These are phyloP conservation scores for Pollimyrus isidori DNA, from an alignment of 2,113 vertebrate genomes.

Conservation along the genomic window DNA sequence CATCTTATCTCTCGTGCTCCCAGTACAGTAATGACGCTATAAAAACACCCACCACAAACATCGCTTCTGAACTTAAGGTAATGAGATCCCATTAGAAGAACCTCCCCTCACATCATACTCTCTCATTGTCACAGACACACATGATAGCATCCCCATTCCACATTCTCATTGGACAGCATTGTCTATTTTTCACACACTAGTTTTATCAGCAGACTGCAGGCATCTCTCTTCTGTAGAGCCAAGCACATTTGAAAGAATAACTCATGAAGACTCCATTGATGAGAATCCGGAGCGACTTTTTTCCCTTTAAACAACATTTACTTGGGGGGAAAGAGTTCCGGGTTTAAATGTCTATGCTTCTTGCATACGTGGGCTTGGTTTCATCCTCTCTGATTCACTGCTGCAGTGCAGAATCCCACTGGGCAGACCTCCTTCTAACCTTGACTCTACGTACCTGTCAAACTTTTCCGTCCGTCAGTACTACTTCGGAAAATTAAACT, in stretches of 20 bases:
- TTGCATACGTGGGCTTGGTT: background rate
- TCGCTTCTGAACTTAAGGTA: background rate
- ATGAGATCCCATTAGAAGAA: background rate
- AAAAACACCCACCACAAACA: background rate
- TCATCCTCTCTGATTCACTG: constrained; percentile 5
- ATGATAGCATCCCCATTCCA: background rate
- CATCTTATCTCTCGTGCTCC: background rate
- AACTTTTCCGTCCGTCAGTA: constrained; percentile 31
- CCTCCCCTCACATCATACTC: background rate
- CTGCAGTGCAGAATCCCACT: constrained; percentile 15
- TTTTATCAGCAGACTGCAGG: background rate
- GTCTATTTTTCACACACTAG: background rate
- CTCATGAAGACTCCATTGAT: background rate
- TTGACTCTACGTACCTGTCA: constrained; percentile 26
- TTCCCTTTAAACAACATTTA: background rate
- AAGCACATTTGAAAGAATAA: background rate
- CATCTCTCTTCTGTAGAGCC: background rate
- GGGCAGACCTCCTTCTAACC: constrained; percentile 24
- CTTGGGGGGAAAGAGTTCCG: background rate
- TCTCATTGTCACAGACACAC: background rate
- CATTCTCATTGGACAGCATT: background rate
- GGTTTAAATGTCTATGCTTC: background rate
- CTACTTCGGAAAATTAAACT: constrained; percentile 42
- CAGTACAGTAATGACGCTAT: background rate
- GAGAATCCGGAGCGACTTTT: background rate